Conservation (phyloP, 2,888 invertebrate genomes). For the Athalia rosae region DNA sequence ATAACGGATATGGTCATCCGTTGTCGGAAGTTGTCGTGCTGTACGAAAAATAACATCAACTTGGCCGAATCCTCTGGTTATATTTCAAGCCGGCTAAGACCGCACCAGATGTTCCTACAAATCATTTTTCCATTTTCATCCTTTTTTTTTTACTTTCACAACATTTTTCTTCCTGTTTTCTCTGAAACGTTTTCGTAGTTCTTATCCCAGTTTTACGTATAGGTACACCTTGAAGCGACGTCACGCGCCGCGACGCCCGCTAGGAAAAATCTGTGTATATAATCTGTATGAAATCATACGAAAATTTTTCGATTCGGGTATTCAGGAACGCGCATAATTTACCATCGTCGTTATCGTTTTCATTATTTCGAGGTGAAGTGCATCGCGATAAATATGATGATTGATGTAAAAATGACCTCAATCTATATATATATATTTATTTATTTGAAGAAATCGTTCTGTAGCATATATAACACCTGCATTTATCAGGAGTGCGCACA, state of each 20-base stretch:
- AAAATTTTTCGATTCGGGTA: too few species aligned
- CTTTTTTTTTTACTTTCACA: background rate
- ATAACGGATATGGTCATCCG: too few species aligned
- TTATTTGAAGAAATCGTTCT: too few species aligned
- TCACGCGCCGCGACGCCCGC: too few species aligned
- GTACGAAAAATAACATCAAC: constrained; percentile 16
- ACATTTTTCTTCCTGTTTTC: background rate
- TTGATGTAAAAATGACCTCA: too few species aligned
- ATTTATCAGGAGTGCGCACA: too few species aligned
- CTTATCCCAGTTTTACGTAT: background rate
- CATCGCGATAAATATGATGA: too few species aligned
- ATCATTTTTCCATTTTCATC: constrained; percentile 12
- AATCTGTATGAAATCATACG: background rate
- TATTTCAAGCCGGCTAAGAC: constrained; percentile 14
- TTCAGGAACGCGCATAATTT: too few species aligned
- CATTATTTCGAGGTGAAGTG: too few species aligned
- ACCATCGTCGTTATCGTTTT: too few species aligned
- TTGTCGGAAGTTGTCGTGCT: background rate
- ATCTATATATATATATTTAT: too few species aligned
- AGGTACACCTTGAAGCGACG: background rate
- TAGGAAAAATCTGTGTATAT: background rate
- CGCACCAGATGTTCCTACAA: constrained; percentile 26
- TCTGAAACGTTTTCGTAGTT: background rate
- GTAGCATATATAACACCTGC: too few species aligned
- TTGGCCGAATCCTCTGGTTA: constrained; percentile 22